These are phyloP conservation scores for Dendronephthya gigantea DNA, from an alignment of 64 coral and sea anemone genomes.

Conservation along the genomic window DNA sequence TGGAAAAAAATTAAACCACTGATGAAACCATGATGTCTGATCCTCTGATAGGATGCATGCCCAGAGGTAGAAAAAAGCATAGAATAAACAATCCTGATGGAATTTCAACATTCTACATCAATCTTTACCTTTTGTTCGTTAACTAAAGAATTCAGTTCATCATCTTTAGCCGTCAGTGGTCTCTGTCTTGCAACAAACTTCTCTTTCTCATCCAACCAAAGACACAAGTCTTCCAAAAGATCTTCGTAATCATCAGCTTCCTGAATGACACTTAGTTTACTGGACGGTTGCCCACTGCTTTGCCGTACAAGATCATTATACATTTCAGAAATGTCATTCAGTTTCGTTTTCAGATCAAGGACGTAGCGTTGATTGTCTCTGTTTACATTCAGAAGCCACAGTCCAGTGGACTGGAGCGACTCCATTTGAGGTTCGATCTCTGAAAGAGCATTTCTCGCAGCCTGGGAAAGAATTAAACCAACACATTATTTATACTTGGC, in stretches of 20 bases:
- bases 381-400: not conserved
- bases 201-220: slow-evolving; percentile 8
- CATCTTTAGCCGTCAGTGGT: not conserved
- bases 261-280: not conserved
- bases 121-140: slow-evolving; percentile 5
- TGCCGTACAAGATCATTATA: not conserved
- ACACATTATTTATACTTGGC: not conserved
- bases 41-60: not conserved
- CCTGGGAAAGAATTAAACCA: not conserved
- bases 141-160: not conserved
- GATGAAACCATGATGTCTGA: not conserved
- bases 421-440: not conserved
- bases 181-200: slow-evolving; percentile 1
- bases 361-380: not conserved
- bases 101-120: too few species aligned
- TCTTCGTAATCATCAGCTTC: slow-evolving; percentile 14
- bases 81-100: too few species aligned
- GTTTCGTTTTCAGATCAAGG: not conserved
- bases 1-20: not conserved
- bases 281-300: not conserved
- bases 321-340: not conserved
- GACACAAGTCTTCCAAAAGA: not conserved
- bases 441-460: not conserved
- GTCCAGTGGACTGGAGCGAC: not conserved
- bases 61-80: not conserved